Conservation (phyloP, 2,888 invertebrate species). For the Lordiphosa andalusiaca region DNA sequence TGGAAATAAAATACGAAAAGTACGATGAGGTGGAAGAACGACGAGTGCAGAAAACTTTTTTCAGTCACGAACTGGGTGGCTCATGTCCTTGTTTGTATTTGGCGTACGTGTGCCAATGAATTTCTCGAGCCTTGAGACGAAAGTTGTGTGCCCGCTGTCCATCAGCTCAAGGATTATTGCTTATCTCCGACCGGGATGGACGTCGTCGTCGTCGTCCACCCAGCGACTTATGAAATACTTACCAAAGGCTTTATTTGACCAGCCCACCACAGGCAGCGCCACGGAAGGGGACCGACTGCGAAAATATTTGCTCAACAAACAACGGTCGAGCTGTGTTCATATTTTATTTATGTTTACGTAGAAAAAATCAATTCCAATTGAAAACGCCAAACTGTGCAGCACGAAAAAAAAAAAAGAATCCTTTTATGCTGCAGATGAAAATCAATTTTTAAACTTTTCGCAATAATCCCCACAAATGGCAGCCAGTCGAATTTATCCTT, state of each 20-base stretch:
- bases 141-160: conserved; percentile 58
- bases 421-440: conserved; percentile 68
- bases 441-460: conserved; percentile 72
- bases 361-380: conserved; percentile 70
- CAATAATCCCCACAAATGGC: conserved; percentile 46
- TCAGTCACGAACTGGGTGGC: conserved; percentile 72
- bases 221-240: conserved; percentile 69
- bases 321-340: conserved; percentile 46
- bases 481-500: conserved; percentile 55
- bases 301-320: conserved; percentile 65
- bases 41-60: conserved; percentile 58
- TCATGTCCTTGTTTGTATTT: conserved; percentile 77
- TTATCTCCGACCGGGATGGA: conserved; percentile 58
- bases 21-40: conserved; percentile 45
- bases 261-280: conserved; percentile 58
- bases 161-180: conserved; percentile 71
- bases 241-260: conserved; percentile 75
- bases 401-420: conserved; percentile 55
- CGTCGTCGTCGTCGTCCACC: conserved; percentile 3
- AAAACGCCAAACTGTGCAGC: conserved; percentile 37
- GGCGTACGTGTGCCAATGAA: conserved; percentile 74
- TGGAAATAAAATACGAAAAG: conserved; percentile 71
- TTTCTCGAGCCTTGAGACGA: conserved; percentile 32
- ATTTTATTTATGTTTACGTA: conserved; percentile 75
- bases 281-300: conserved; percentile 11